These are phyloP conservation scores for Craseonycteris thonglongyai DNA, from an alignment of 2,113 vertebrate genomes.

Conservation along the genomic window DNA sequence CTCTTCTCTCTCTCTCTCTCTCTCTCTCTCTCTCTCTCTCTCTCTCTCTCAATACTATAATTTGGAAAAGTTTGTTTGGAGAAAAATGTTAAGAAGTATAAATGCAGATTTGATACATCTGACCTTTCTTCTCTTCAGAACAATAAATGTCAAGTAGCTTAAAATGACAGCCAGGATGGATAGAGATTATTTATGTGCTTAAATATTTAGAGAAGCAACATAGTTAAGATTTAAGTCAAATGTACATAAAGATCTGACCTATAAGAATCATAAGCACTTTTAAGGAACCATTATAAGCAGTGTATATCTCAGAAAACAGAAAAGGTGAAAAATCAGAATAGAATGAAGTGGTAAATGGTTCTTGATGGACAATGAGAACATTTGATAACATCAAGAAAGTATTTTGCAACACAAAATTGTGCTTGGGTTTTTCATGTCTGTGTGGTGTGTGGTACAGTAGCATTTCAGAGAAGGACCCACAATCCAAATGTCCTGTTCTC, in stretches of 20 bases:
- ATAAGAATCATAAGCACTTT: background rate
- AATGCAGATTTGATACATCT: slow-evolving; percentile 81
- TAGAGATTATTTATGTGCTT: slow-evolving; percentile 80
- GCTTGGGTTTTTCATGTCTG: background rate
- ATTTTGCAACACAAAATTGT: background rate
- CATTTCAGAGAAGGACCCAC: background rate
- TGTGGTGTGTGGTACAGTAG: background rate
- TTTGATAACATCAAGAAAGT: slow-evolving; percentile 25
- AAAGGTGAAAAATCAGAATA: slow-evolving; percentile 12
- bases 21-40: background rate
- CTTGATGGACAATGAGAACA: background rate
- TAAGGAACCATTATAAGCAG: background rate
- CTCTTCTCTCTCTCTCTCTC: background rate
- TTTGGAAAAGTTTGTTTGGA: slow-evolving; percentile 77
- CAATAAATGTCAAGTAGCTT: slow-evolving; percentile 84
- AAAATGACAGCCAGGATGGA: slow-evolving; percentile 77
- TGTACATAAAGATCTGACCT: slow-evolving; percentile 72
- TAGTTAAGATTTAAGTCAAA: slow-evolving; percentile 71
- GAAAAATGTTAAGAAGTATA: slow-evolving; percentile 81
- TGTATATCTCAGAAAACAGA: background rate
- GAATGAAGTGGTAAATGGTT: slow-evolving; percentile 12
- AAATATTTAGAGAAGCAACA: slow-evolving; percentile 81
- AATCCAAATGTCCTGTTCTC: background rate
- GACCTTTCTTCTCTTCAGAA: slow-evolving; percentile 82
- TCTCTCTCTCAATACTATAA: slow-evolving; percentile 58